phyloP scores from a whole-genome alignment of 2,888 invertebrate species.

The Laspeyria flexula region DNA sequence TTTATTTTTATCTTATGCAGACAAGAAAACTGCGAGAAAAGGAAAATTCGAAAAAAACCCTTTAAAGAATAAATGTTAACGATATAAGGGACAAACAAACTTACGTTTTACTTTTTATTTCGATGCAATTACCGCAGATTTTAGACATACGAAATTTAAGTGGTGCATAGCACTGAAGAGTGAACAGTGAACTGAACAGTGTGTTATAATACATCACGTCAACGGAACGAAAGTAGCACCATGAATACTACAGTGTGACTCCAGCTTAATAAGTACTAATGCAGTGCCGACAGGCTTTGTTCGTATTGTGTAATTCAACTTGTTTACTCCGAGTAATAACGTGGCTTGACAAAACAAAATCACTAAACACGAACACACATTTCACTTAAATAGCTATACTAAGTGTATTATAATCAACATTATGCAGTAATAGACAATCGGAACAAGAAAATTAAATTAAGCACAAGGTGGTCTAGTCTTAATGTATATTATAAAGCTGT shows the following conservation, averaged over 20 bases:
- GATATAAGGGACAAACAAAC: too few species aligned
- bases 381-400: slow-evolving; percentile 29
- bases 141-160: too few species aligned
- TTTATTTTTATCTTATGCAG: too few species aligned
- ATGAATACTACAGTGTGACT: background rate
- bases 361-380: slow-evolving; percentile 38
- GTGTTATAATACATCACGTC: too few species aligned
- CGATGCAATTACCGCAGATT: too few species aligned
- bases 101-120: too few species aligned
- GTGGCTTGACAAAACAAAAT: slow-evolving; percentile 46
- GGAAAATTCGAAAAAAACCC: too few species aligned
- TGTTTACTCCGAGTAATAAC: slow-evolving; percentile 42
- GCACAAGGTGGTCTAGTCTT: slow-evolving; percentile 31
- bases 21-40: too few species aligned
- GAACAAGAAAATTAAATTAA: slow-evolving; percentile 25
- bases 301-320: slow-evolving; percentile 45
- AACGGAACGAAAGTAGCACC: background rate
- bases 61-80: too few species aligned
- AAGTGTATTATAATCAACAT: slow-evolving; percentile 33
- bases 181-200: too few species aligned
- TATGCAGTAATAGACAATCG: slow-evolving; percentile 24
- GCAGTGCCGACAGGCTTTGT: slow-evolving; percentile 33
- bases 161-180: too few species aligned
- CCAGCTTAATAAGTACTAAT: slow-evolving; percentile 34
- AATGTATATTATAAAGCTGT: background rate